Evolutionary conservation across 2,113 vertebrate species (phyloP).

Genomic region (Mirza zaza): DNA sequence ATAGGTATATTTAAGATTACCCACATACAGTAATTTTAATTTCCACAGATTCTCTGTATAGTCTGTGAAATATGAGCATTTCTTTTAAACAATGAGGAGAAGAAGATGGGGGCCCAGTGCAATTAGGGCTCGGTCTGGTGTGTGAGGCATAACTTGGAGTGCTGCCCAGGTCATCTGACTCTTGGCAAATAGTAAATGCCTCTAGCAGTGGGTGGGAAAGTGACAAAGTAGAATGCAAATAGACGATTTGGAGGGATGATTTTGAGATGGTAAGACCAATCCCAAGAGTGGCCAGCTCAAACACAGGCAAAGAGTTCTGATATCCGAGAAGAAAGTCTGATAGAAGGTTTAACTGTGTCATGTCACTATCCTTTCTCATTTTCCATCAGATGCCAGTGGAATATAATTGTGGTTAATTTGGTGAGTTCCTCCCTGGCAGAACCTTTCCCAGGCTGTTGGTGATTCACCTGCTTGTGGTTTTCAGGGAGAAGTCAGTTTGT

Average conservation of each 20-base stretch:
- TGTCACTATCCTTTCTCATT: neutral
- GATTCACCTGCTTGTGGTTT: slow-evolving; percentile 65
- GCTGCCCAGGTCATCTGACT: slow-evolving; percentile 4
- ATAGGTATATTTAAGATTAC: neutral
- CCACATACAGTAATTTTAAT: neutral
- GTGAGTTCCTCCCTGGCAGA: neutral
- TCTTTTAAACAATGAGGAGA: neutral
- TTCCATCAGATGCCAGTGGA: neutral
- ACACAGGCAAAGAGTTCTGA: neutral
- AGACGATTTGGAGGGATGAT: neutral
- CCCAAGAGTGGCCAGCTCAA: neutral
- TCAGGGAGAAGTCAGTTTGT: neutral
- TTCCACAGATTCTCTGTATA: neutral
- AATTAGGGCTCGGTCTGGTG: neutral
- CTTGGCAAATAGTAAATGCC: neutral
- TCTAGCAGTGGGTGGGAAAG: neutral
- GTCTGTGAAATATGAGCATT: neutral
- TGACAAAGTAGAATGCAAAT: neutral
- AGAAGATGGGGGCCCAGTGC: neutral
- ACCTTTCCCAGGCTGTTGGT: neutral
- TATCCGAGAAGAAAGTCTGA: neutral
- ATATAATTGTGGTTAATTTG: neutral
- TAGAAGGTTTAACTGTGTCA: accelerated
- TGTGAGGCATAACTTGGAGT: neutral
- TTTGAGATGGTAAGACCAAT: neutral